Evolutionary conservation across 1,140 invertebrate species (phyloP).

Genomic region (Helicoverpa armigera): DNA sequence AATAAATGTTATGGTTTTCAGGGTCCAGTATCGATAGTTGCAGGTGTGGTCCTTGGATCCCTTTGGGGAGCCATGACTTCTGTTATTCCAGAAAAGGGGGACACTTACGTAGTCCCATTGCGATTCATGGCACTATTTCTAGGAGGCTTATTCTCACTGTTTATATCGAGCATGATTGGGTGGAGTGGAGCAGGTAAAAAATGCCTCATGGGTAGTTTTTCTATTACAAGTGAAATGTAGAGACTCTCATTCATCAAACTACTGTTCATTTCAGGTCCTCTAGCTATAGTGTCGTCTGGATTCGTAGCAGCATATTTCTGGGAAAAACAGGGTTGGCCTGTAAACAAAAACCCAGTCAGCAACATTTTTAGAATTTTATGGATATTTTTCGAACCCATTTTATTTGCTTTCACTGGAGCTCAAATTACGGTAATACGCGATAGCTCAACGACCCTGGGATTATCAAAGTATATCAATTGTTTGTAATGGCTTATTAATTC

Average conservation of each 20-base stretch:
- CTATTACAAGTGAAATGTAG: background rate
- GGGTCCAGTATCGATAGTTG: conserved; percentile 91
- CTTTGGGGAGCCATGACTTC: conserved; percentile 92
- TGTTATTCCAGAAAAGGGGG: conserved; percentile 92
- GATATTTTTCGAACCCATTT: conserved; percentile 97
- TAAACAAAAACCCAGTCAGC: conserved; percentile 94
- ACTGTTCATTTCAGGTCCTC: conserved; percentile 87
- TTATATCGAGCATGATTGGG: conserved; percentile 93
- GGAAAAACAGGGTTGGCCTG: conserved; percentile 93
- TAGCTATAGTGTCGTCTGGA: conserved; percentile 94
- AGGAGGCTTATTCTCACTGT: conserved; percentile 94
- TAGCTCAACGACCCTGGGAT: too few species aligned
- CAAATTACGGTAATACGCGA: conserved; percentile 89
- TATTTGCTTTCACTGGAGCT: conserved; percentile 96
- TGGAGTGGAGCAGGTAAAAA: conserved; percentile 90
- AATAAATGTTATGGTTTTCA: too few species aligned
- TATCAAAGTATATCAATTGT: too few species aligned
- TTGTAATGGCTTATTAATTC: background rate
- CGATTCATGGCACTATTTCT: conserved; percentile 92
- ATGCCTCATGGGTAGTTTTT: background rate
- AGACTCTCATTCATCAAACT: background rate
- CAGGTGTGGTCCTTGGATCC: conserved; percentile 91
- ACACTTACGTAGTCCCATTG: conserved; percentile 92
- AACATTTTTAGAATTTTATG: conserved; percentile 96
- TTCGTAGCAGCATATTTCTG: conserved; percentile 93